These are phyloP conservation scores for Tribolium madens DNA, from an alignment of 1,140 invertebrate species.

Conservation along the genomic window DNA sequence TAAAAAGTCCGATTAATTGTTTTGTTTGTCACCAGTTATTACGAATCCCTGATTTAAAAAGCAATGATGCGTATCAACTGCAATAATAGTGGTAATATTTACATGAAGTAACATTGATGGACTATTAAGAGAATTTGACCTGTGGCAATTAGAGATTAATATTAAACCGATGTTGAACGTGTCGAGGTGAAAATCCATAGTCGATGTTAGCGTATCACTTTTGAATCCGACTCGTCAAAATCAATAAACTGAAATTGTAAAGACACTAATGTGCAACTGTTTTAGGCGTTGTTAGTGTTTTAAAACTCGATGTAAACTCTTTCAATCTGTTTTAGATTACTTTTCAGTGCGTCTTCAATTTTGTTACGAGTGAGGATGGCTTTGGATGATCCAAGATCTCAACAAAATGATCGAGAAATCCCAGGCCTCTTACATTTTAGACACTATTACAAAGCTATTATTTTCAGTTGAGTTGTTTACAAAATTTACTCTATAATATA, in stretches of 20 bases:
- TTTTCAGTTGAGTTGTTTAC: conserved; percentile 32
- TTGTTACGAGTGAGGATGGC: conserved; percentile 36
- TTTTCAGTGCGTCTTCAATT: conserved; percentile 37
- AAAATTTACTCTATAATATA: conserved; percentile 13
- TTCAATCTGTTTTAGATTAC: conserved; percentile 36
- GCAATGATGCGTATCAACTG: not conserved
- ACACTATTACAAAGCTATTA: conserved; percentile 34
- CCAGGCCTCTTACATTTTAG: conserved; percentile 17
- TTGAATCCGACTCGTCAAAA: conserved; percentile 33
- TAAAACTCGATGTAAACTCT: conserved; percentile 32
- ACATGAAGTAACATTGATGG: not conserved
- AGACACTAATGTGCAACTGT: conserved; percentile 3
- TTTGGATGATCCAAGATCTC: conserved; percentile 26
- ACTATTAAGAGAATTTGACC: not conserved
- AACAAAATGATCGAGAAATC: conserved; percentile 36
- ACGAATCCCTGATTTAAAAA: not conserved
- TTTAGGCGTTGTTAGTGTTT: conserved; percentile 24
- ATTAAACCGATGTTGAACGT: not conserved
- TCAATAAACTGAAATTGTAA: conserved; percentile 16
- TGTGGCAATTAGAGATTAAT: not conserved
- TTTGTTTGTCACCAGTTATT: not conserved
- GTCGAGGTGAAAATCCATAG: conserved; percentile 7
- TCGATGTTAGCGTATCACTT: conserved; percentile 7
- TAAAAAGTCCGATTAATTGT: not conserved
- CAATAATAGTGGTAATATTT: conserved; percentile 4